Base-by-base conservation (phyloP, 2,888 invertebrate genomes). In the Galerucella calmariensis region DNA sequence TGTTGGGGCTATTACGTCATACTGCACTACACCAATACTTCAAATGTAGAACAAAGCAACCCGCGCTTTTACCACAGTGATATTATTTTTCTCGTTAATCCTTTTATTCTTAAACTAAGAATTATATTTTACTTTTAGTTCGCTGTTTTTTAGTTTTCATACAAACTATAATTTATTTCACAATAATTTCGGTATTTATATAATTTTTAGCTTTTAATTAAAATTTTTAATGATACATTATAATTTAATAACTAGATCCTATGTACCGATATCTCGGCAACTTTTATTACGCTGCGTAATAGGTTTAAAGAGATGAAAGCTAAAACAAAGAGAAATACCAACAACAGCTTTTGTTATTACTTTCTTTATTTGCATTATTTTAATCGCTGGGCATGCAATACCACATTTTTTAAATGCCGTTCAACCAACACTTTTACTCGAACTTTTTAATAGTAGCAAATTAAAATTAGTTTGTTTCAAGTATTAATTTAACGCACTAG, bases 351-450 rank as follows among this genome's bases (percentile, higher is more conserved):
- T 20, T 58, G 16, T 58, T 58, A 20, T 20, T 58, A 58, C 58
- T 59, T 59, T 59, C 59, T 59, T 59, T 59, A 59, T 59, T 59
- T 59, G 12, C 59, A 41, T 41, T 41, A 59, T 59, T 59, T 59
- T 24, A 59, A 59, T 24, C 14, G 1, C 12, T 12, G 27, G 24
- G 20, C 59, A 59, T 24, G 59, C 59, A 59, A 59, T 20, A 14
- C 27, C 59, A 20, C 59, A 59, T 59, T 27, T 27, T 27, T 59
- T 27, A 59, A 20, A 59, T 59, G 12, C 12, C 27, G 59, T 24
- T 59, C 59, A 20, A 59, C 27, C 27, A 59, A 59, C 11, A 27
- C 24, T 59, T 20, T 59, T 59, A 59, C 20, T 41, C 8, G 35
- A 41, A 41, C 8, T 9, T 9, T 41, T 41, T 41, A 41, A 41